phyloP scores from a whole-genome alignment of 2,888 invertebrate genomes.

The Plusia festucae region DNA sequence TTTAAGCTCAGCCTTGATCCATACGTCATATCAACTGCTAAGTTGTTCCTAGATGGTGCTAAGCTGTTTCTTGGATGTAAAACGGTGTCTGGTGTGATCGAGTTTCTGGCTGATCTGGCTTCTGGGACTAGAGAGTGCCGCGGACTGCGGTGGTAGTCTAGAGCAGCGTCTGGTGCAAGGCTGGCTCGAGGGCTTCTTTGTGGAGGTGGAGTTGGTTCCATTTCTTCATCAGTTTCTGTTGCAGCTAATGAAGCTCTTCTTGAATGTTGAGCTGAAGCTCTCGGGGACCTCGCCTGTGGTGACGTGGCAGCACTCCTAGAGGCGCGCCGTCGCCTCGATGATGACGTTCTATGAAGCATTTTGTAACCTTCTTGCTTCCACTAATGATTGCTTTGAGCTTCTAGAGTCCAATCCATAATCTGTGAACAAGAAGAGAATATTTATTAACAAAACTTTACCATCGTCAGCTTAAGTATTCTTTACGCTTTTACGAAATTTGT shows the following conservation, averaged over 20 bases:
- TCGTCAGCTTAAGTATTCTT: constrained; percentile 44
- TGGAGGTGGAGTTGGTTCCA: constrained; percentile 79
- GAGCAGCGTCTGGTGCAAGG: constrained; percentile 88
- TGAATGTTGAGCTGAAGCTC: constrained; percentile 83
- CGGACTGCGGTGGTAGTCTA: constrained; percentile 89
- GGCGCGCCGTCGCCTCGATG: constrained; percentile 91
- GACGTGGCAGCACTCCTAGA: constrained; percentile 91
- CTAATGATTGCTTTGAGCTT: constrained; percentile 13
- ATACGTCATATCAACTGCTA: constrained; percentile 89
- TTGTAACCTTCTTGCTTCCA: constrained; percentile 41
- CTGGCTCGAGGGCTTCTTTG: constrained; percentile 89
- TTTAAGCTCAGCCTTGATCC: constrained; percentile 89
- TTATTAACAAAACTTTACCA: constrained; percentile 18
- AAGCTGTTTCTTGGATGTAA: constrained; percentile 88
- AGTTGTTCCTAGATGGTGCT: constrained; percentile 89
- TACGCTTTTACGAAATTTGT: constrained; percentile 53
- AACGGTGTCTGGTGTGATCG: constrained; percentile 90
- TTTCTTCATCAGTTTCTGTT: constrained; percentile 90
- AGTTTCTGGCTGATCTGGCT: constrained; percentile 90
- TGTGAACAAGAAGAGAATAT: constrained; percentile 59
- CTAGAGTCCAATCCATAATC: constrained; percentile 45
- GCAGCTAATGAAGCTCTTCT: constrained; percentile 90
- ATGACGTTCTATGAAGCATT: constrained; percentile 91
- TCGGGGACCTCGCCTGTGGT: constrained; percentile 88
- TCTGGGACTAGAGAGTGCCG: constrained; percentile 89